Percentiles rank a stretch among this genome's conserved stretches.
Conservation (phyloP, 2,888 invertebrate species). For the Agriopis leucophaearia region DNA sequence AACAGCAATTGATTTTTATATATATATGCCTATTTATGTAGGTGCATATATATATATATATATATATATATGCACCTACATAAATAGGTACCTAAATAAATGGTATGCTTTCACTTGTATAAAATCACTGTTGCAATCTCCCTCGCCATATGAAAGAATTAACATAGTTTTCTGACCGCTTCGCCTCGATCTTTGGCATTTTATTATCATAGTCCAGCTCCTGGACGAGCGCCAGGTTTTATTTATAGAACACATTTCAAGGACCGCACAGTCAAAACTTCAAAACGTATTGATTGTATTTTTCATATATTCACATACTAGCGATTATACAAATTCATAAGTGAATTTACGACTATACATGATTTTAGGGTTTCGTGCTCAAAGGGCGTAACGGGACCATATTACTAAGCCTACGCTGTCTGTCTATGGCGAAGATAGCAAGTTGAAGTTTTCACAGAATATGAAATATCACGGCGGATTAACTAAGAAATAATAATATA, state of each 20-base stretch:
- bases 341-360: neutral
- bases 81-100: no score
- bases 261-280: slow-evolving; percentile 62
- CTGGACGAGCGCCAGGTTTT: slow-evolving; percentile 59
- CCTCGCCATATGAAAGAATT: slow-evolving; percentile 30
- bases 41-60: no score
- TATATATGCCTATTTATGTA: no score
- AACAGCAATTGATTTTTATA: no score
- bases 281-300: slow-evolving; percentile 45
- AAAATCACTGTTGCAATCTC: neutral
- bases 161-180: slow-evolving; percentile 57
- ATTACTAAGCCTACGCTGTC: no score
- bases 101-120: neutral
- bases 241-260: slow-evolving; percentile 63
- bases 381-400: no score
- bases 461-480: no score
- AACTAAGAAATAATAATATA: no score
- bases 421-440: no score
- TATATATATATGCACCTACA: no score
- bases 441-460: no score
- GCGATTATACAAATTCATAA: neutral
- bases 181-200: slow-evolving; percentile 59
- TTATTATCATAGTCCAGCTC: slow-evolving; percentile 61
- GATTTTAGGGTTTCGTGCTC: no score
- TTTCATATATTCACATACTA: slow-evolving; percentile 23